phyloP scores from a whole-genome alignment of 1,140 invertebrate species.

The Orchestia grillus region DNA sequence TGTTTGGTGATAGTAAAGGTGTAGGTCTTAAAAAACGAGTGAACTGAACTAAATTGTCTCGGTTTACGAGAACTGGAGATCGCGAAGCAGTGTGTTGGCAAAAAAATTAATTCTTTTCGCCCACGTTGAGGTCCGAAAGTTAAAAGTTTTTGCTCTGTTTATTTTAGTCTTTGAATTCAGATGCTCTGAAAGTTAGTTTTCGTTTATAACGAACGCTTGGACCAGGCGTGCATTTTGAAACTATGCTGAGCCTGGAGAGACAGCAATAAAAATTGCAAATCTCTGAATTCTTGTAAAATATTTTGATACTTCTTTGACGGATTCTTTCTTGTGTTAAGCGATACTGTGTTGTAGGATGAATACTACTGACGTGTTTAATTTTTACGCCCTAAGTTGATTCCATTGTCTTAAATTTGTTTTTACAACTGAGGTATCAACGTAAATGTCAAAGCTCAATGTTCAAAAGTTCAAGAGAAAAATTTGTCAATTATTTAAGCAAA shows the following conservation, averaged over 20 bases:
- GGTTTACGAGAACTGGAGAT: not conserved
- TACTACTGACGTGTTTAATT: not conserved
- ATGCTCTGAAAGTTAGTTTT: not conserved
- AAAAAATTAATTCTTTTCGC: not conserved
- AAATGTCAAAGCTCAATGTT: no score
- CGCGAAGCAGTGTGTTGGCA: not conserved
- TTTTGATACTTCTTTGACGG: not conserved
- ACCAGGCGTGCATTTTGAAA: not conserved
- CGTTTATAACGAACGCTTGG: not conserved
- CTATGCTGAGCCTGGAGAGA: not conserved
- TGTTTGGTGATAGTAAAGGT: slow-evolving; percentile 32
- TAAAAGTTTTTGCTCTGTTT: not conserved
- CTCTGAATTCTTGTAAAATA: not conserved
- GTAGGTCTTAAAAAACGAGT: not conserved
- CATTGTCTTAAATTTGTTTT: not conserved
- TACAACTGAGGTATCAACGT: no score
- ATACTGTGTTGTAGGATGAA: not conserved
- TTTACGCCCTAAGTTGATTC: not conserved
- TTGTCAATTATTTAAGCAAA: no score
- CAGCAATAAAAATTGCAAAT: not conserved
- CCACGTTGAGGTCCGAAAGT: not conserved
- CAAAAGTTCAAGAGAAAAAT: no score
- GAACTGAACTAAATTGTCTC: slow-evolving; percentile 31
- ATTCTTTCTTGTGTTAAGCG: not conserved
- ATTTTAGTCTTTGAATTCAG: not conserved